Evolutionary conservation across 1,140 invertebrate species (phyloP).

Genomic region (Latrodectus geometricus): DNA sequence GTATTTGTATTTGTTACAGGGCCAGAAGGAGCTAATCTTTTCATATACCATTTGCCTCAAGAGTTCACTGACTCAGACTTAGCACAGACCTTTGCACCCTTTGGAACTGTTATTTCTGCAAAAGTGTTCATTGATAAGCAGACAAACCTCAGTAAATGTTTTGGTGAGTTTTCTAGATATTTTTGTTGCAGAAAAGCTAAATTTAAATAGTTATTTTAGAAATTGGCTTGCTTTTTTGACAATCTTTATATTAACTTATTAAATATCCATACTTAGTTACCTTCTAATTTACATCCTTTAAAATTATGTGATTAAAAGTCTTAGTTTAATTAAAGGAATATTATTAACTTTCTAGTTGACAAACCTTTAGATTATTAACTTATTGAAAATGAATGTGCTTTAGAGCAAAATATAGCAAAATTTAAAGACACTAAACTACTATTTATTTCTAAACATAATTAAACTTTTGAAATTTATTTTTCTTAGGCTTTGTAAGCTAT

Average conservation of each 20-base stretch:
- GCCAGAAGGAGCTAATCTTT: slow-evolving; percentile 97
- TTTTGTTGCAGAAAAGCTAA: neutral
- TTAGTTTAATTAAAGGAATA: too few relatives aligned
- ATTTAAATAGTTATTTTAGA: too few relatives aligned
- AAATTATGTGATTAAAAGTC: too few relatives aligned
- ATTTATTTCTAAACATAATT: neutral
- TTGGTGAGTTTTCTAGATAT: slow-evolving; percentile 76
- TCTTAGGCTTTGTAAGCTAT: slow-evolving; percentile 91
- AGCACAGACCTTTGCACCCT: slow-evolving; percentile 92
- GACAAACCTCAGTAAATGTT: slow-evolving; percentile 98
- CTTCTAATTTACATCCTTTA: too few relatives aligned
- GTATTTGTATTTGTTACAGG: slow-evolving; percentile 68
- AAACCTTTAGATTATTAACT: neutral
- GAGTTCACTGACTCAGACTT: slow-evolving; percentile 97
- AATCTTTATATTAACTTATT: too few relatives aligned
- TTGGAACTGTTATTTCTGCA: slow-evolving; percentile 96
- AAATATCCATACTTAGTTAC: too few relatives aligned
- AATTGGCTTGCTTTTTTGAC: too few relatives aligned
- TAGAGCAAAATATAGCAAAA: neutral
- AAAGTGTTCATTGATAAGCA: slow-evolving; percentile 99
- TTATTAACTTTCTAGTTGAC: neutral
- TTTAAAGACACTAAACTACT: too few relatives aligned
- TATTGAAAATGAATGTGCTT: neutral
- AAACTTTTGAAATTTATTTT: neutral
- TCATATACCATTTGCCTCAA: slow-evolving; percentile 98